These are phyloP conservation scores for Macrophya alboannulata DNA, from an alignment of 2,888 invertebrate species.

Conservation along the genomic window DNA sequence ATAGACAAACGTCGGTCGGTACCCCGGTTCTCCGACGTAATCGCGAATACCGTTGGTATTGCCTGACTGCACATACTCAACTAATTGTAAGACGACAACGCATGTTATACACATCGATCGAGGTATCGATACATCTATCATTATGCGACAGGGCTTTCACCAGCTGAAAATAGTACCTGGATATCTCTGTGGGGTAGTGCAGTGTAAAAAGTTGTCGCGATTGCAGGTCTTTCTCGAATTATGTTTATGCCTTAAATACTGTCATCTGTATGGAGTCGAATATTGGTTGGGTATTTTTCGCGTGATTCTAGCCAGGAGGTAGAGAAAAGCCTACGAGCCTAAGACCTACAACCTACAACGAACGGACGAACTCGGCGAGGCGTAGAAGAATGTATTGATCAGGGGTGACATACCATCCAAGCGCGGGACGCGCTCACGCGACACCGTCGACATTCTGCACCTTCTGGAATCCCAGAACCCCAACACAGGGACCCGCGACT, in stretches of 20 bases:
- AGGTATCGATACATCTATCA: neutral
- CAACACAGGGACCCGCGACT: conserved; percentile 60
- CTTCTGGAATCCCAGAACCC: conserved; percentile 66
- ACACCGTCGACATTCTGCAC: conserved; percentile 74
- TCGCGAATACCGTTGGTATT: conserved; percentile 22
- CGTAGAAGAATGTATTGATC: conserved; percentile 78
- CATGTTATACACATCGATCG: neutral
- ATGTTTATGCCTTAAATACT: neutral
- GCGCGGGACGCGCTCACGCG: conserved; percentile 73
- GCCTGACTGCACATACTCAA: conserved; percentile 15
- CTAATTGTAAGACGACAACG: conserved; percentile 8
- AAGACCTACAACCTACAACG: conserved; percentile 48
- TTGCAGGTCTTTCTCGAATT: neutral
- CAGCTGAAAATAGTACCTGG: too few relatives aligned
- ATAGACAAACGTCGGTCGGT: conserved; percentile 45
- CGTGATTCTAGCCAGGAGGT: conserved; percentile 13
- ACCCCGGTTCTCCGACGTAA: conserved; percentile 29
- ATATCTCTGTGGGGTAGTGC: neutral
- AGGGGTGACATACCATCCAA: conserved; percentile 75
- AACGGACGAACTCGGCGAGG: conserved; percentile 73
- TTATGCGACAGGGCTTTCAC: neutral
- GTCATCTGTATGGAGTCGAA: neutral
- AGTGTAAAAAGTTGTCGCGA: neutral
- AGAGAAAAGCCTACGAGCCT: conserved; percentile 37
- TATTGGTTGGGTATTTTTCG: neutral